A percentile compares a stretch with the other conserved stretches of the same genome.
Conservation (phyloP, 92 coral and sea anemone species). For the Parazoanthus darwini region DNA sequence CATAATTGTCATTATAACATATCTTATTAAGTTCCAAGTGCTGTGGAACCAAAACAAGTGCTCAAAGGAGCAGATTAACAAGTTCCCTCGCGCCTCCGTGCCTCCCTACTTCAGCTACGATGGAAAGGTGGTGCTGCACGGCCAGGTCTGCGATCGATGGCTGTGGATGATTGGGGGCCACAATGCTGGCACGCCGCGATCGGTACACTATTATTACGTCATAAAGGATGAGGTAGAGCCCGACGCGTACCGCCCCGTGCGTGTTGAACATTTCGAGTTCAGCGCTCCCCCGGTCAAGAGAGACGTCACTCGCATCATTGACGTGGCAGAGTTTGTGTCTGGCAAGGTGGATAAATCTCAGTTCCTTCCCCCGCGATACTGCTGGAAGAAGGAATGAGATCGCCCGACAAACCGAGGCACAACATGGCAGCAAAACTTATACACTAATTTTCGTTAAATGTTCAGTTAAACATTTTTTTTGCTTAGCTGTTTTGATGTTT, state of each 20-base stretch:
- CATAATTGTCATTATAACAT: background rate
- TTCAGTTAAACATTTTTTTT: too few relatives aligned
- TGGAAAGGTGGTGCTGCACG: slow-evolving; percentile 19
- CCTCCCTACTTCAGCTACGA: slow-evolving; percentile 39
- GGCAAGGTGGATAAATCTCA: slow-evolving; percentile 25
- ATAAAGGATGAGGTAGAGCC: slow-evolving; percentile 10
- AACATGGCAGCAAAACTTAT: too few relatives aligned
- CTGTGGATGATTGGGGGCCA: slow-evolving; percentile 43
- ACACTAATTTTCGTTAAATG: too few relatives aligned
- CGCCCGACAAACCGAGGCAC: background rate
- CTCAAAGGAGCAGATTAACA: background rate
- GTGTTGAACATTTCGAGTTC: slow-evolving; percentile 26
- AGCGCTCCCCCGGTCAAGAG: slow-evolving; percentile 34
- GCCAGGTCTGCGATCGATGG: slow-evolving; percentile 39
- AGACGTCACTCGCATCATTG: slow-evolving; percentile 30
- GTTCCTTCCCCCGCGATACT: slow-evolving; percentile 21
- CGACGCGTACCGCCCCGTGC: slow-evolving; percentile 35
- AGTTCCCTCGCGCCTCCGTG: slow-evolving; percentile 24
- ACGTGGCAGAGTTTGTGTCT: slow-evolving; percentile 36
- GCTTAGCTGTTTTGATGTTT: too few relatives aligned
- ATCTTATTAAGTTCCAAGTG: slow-evolving; percentile 21
- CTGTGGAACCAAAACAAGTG: slow-evolving; percentile 22
- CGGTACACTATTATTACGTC: slow-evolving; percentile 39
- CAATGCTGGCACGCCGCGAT: slow-evolving; percentile 14
- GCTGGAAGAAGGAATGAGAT: background rate